A percentile compares a stretch with the other conserved stretches of the same genome.
These are phyloP conservation scores for Paramuricea clavata DNA, from an alignment of 92 coral and sea anemone genomes.

Conservation along the genomic window DNA sequence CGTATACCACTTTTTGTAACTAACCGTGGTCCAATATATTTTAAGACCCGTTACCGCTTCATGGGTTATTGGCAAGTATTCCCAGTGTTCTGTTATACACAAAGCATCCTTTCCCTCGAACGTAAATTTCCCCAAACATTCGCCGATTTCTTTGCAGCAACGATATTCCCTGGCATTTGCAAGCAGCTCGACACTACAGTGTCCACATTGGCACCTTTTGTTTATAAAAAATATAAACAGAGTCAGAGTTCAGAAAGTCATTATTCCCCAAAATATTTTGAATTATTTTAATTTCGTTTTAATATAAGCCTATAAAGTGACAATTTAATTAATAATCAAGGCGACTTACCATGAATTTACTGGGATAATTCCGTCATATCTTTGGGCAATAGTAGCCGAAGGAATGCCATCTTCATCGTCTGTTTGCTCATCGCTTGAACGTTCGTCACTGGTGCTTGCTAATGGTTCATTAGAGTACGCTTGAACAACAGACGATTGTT, in stretches of 20 bases:
- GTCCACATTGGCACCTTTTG: conserved; percentile 47
- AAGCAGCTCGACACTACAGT: conserved; percentile 40
- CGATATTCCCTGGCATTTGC: conserved; percentile 46
- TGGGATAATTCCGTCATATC: conserved; percentile 1
- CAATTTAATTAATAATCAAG: background rate
- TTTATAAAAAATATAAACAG: background rate
- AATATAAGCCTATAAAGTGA: no score
- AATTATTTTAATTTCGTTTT: no score
- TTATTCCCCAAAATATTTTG: background rate
- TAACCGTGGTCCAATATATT: conserved; percentile 19
- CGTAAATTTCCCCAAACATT: conserved; percentile 33
- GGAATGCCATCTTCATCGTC: conserved; percentile 20
- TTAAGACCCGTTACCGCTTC: conserved; percentile 4
- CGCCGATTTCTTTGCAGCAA: conserved; percentile 45
- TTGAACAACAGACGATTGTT: background rate
- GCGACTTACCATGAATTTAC: conserved; percentile 32
- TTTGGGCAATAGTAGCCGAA: conserved; percentile 18
- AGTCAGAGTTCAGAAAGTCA: no score
- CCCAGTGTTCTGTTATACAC: conserved; percentile 38
- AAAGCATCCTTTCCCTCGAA: conserved; percentile 27
- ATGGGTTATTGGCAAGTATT: conserved; percentile 17
- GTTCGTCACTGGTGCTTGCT: conserved; percentile 1
- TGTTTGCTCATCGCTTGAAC: background rate
- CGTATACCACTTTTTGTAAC: background rate
- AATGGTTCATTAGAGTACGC: conserved; percentile 1